These are phyloP conservation scores for Leptodirus hochenwartii DNA, from an alignment of 2,888 invertebrate genomes.

Conservation along the genomic window DNA sequence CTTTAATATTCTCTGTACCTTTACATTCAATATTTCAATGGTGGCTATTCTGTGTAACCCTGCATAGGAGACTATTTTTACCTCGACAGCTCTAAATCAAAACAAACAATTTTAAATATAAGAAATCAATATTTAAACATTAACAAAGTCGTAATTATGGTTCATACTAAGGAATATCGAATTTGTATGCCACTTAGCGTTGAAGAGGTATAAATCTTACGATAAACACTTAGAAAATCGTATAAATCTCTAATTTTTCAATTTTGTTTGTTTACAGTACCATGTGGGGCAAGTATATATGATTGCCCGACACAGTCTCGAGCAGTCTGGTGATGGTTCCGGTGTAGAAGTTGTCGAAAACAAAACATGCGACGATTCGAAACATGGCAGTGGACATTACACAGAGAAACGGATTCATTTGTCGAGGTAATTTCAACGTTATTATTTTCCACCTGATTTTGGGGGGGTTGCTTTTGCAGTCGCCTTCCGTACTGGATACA, in stretches of 20 bases:
- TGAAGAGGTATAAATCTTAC: conserved; percentile 61
- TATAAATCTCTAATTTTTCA: conserved; percentile 2
- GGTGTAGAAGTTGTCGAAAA: conserved; percentile 85
- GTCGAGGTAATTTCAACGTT: conserved; percentile 43
- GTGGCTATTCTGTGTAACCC: too few relatives aligned
- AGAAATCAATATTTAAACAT: background rate
- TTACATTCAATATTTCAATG: too few relatives aligned
- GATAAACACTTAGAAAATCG: conserved; percentile 8
- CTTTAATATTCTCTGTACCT: too few relatives aligned
- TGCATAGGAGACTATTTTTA: too few relatives aligned
- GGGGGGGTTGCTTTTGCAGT: conserved; percentile 32
- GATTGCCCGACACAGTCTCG: conserved; percentile 85
- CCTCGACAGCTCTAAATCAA: too few relatives aligned
- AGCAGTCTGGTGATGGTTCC: conserved; percentile 77
- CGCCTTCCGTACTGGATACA: conserved; percentile 83
- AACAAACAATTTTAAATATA: too few relatives aligned
- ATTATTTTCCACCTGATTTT: conserved; percentile 2
- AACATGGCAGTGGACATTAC: conserved; percentile 68
- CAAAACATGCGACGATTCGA: conserved; percentile 56
- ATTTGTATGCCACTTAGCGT: conserved; percentile 86
- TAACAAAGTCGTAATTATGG: conserved; percentile 34
- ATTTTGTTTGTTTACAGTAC: conserved; percentile 37
- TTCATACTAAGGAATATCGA: conserved; percentile 72
- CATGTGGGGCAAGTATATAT: conserved; percentile 83
- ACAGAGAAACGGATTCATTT: conserved; percentile 84